Base-by-base conservation (phyloP, 2,888 invertebrate genomes). In the Tubulanus polymorphus region DNA sequence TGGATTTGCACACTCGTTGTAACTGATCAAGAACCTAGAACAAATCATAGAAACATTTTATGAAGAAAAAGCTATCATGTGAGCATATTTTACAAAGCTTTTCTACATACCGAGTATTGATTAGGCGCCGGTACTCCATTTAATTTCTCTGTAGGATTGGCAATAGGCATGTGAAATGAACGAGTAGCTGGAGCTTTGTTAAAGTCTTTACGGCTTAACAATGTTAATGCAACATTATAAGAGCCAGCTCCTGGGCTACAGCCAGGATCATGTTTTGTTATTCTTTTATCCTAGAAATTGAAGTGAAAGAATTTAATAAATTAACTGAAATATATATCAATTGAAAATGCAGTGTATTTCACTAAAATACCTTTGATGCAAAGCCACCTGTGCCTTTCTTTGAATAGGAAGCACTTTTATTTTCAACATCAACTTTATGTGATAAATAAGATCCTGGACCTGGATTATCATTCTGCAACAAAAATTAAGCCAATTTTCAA, bases 331-430 rank as follows among this genome's bases (percentile, higher is more conserved):
- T 6, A 25, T 2, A 26, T 10, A 46, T 27, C n/a, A 12, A 27
- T 3, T 15, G 20, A 29, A 45, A 49, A 6, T 18, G 25, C 26
- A 23, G 35, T n/a, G n/a, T n/a, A n/a, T n/a, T n/a, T n/a, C n/a
- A n/a, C n/a, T 20, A 5, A 41, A 8, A 3, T 41, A 73, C 72
- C 66, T 75, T 76, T 37, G 77, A 76, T 5, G 76, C 76, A 66
- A 78, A 73, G 27, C 75, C 72, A 26, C 78, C 78, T 32, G 74
- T 73, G 28, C 78, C 78, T 65, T 72, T 77, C 54, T 71, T 72
- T 10, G 75, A 76, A 54, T 66, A 71, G 3, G 76, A 76, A 3
- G 66, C 59, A 57, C 67, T 70, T 18, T 61, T 59, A 49, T 63
- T 67, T 45, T 70, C 70, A 18, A 66, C 51, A 27, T 18, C 6